These are phyloP conservation scores for Sinelater perroti DNA, from an alignment of 2,888 invertebrate genomes.

Conservation along the genomic window DNA sequence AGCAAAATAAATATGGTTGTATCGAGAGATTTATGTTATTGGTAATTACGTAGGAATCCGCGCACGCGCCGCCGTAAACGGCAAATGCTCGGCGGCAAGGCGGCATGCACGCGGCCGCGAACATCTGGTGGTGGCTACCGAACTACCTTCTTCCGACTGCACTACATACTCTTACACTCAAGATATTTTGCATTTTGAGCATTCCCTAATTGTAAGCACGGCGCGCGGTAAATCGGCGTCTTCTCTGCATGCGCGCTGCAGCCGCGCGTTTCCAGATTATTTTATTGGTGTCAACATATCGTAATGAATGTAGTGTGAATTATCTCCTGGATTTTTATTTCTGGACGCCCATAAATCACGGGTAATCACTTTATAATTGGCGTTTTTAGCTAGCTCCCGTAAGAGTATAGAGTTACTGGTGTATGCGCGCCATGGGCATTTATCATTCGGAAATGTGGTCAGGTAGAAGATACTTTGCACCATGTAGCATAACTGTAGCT, in stretches of 20 bases:
- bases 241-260: slow-evolving; percentile 20
- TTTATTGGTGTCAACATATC: slow-evolving; percentile 27
- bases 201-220: slow-evolving; percentile 22
- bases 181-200: slow-evolving; percentile 28
- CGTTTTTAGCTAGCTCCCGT: slow-evolving; percentile 21
- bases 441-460: slow-evolving; percentile 19
- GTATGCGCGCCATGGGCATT: slow-evolving; percentile 6
- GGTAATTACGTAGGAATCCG: slow-evolving; percentile 30
- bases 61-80: slow-evolving; percentile 23
- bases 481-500: slow-evolving; percentile 12
- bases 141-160: slow-evolving; percentile 15
- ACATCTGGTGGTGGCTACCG: slow-evolving; percentile 17
- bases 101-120: slow-evolving; percentile 15
- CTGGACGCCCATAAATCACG: slow-evolving; percentile 34
- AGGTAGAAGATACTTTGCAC: slow-evolving; percentile 7
- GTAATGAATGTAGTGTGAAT: slow-evolving; percentile 35
- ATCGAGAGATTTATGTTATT: slow-evolving; percentile 33
- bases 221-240: slow-evolving; percentile 20
- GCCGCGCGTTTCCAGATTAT: slow-evolving; percentile 19
- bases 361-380: slow-evolving; percentile 40
- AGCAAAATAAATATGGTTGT: slow-evolving; percentile 24
- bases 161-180: no score
- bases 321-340: slow-evolving; percentile 23
- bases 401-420: slow-evolving; percentile 22
- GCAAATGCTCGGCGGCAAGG: slow-evolving; percentile 17